Percentiles rank a stretch among this genome's conserved stretches.
These are phyloP conservation scores for Diogma glabrata DNA, from an alignment of 2,888 invertebrate species.

Conservation along the genomic window DNA sequence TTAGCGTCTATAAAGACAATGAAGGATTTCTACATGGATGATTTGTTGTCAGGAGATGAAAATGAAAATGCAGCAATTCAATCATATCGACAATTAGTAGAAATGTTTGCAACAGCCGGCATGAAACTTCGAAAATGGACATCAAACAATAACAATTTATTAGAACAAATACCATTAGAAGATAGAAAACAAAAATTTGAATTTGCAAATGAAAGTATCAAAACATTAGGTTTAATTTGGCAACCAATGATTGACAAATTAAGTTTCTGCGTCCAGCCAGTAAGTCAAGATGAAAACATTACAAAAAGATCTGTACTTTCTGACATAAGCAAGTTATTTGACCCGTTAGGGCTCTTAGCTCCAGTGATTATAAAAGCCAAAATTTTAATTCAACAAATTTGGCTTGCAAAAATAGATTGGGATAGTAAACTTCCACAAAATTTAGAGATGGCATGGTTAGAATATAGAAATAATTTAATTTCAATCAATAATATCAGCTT, in stretches of 20 bases:
- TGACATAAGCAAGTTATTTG: not conserved
- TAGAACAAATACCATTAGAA: not conserved
- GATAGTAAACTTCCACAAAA: not conserved
- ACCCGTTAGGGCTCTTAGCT: not conserved
- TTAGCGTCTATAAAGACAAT: not conserved
- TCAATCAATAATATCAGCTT: no score
- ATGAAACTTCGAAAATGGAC: not conserved
- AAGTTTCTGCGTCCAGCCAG: not conserved
- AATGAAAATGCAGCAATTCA: no score
- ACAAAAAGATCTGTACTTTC: not conserved
- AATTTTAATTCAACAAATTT: not conserved
- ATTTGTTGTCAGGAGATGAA: no score
- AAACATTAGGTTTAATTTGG: not conserved
- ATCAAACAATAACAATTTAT: not conserved
- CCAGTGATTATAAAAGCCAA: not conserved
- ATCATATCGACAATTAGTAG: no score
- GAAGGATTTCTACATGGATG: no score
- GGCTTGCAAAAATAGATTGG: not conserved
- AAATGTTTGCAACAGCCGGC: not conserved
- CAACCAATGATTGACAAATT: not conserved
- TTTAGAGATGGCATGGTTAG: no score
- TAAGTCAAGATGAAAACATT: not conserved
- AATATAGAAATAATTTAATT: no score
- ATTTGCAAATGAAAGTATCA: not conserved
- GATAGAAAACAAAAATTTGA: no score